phyloP scores from a whole-genome alignment of 2,797 vertebrate genomes.

The Gallinago nigripennis region DNA sequence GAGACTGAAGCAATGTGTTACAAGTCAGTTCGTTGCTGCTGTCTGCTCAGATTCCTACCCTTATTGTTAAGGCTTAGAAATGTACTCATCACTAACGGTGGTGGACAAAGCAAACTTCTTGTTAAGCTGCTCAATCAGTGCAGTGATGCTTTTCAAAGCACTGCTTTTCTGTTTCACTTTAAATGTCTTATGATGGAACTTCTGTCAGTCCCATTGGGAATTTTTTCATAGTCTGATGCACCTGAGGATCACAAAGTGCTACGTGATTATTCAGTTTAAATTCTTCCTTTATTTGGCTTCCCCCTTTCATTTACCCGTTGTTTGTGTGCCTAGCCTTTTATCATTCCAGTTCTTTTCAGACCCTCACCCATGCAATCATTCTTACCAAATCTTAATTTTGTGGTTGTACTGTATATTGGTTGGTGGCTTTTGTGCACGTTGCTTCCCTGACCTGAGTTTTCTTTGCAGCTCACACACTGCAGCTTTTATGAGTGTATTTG shows the following conservation, averaged over 20 bases:
- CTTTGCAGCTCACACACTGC: background rate
- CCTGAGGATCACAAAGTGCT: background rate
- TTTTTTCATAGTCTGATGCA: background rate
- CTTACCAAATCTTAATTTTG: background rate
- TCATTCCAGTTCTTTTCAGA: background rate
- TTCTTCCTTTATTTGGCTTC: background rate
- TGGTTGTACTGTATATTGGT: background rate
- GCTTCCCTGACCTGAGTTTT: background rate
- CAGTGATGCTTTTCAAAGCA: background rate
- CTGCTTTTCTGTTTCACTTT: background rate
- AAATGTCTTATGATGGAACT: background rate
- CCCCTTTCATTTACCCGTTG: background rate
- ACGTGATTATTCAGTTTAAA: background rate
- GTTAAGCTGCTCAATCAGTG: background rate
- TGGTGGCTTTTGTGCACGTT: background rate
- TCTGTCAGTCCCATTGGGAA: background rate
- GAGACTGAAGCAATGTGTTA: background rate
- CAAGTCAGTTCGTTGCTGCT: background rate
- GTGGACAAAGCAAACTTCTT: background rate
- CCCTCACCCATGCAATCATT: background rate
- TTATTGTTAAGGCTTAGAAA: background rate
- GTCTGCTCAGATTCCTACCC: background rate
- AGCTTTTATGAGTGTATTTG: background rate
- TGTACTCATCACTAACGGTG: accelerated
- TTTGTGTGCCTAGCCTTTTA: background rate